Percentiles rank a stretch among this genome's conserved stretches.
Conservation (phyloP, 2,797 vertebrate species). For the Sciaenops ocellatus region DNA sequence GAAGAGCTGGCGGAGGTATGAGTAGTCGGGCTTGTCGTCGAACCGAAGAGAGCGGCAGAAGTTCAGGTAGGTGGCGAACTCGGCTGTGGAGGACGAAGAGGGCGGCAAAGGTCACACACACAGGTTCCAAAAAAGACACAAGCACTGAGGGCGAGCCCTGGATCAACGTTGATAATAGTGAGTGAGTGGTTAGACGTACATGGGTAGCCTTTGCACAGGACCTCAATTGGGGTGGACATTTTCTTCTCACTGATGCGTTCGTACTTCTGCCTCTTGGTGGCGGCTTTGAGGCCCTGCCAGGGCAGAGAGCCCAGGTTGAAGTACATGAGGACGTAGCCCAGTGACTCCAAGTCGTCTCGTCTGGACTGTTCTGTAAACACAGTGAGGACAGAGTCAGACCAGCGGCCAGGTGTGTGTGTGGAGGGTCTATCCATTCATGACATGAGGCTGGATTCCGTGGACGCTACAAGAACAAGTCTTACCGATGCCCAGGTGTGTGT, state of each 20-base stretch:
- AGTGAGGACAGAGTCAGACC: background rate
- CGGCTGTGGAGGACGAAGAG: conserved; percentile 81
- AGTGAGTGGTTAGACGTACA: conserved; percentile 53
- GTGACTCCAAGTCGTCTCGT: conserved; percentile 95
- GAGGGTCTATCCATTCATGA: fast-evolving
- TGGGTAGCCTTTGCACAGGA: conserved; percentile 93
- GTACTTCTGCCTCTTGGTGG: conserved; percentile 97
- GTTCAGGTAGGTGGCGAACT: conserved; percentile 98
- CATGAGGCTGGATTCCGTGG: background rate
- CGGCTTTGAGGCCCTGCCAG: conserved; percentile 97
- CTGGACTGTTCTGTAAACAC: conserved; percentile 92
- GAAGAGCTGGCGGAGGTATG: conserved; percentile 96
- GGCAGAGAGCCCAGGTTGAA: conserved; percentile 98
- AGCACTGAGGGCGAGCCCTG: no score
- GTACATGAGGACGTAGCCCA: conserved; percentile 98
- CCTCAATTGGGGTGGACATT: conserved; percentile 97
- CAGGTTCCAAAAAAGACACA: background rate
- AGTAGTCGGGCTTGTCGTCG: conserved; percentile 98
- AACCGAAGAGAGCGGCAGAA: conserved; percentile 97
- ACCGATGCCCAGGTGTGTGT: conserved; percentile 98
- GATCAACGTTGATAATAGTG: no score
- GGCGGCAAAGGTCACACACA: background rate
- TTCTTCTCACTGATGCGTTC: conserved; percentile 99
- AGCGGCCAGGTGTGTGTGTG: background rate
- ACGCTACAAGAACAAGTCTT: conserved; percentile 35